Evolutionary conservation across 2,797 vertebrate species (phyloP), one percentile per base, ranked within the genome.

Genomic region (Chaunax sp.): DNA sequence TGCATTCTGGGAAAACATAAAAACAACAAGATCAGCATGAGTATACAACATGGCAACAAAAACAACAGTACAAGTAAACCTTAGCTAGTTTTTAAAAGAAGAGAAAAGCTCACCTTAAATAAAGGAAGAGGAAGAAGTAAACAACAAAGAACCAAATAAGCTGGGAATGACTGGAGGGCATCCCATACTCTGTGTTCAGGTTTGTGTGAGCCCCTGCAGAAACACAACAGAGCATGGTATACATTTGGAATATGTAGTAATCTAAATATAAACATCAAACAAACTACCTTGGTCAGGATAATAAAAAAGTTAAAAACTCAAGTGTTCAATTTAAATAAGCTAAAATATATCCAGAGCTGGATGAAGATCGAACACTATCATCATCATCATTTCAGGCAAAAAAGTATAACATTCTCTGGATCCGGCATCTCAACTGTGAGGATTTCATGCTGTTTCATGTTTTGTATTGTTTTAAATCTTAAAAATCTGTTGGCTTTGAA

Each of bases 111-210:
- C 84, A 99, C 98, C 98, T 97, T 95, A 99, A 97, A 95, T 99
- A 99, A 85, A 99, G 95, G 90, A 99, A 99, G 80, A 99, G 96
- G 92, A 98, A 98, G 87, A 98, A 98, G 89, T 99, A 99, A 90
- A 98, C 92, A 70, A 97, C 96, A 94, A 99, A 99, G 94, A 99
- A 99, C 98, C 98, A 99, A 90, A 98, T 98, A 64, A 99, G 96
- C 80, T 99, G 98, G 78, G 97, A 95, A 84, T 99, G 98, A 90
- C 94, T 98, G 86, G 98, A 99, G 4, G 98, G 98, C 96, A 99
- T 98, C 80, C 97, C 98, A 85, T 99, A 98, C 81, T 98, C 96
- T 78, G 96, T 95, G 80, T 91, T 92, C 87, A 98, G 90, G n/a
- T 87, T 87, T 58, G 86, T 59, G 78, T 98, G 98, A 72, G 94